Evolutionary conservation across 2,888 invertebrate genomes (phyloP).

Genomic region (Metopia argyrocephala): DNA sequence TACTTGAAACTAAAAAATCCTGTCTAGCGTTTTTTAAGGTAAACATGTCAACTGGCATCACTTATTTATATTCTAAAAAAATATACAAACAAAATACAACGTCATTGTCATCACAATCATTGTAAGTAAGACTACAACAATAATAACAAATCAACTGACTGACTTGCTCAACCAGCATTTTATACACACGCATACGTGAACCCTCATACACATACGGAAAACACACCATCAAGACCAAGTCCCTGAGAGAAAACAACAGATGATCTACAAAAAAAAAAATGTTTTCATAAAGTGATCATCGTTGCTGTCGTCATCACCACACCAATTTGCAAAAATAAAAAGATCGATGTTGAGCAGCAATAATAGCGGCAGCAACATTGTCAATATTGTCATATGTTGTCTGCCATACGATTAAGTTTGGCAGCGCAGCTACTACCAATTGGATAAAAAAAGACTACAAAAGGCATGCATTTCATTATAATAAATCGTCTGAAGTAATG

Average conservation of each 20-base stretch:
- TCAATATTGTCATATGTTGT: slow-evolving; percentile 51
- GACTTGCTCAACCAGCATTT: slow-evolving; percentile 28
- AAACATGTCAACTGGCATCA: slow-evolving; percentile 13
- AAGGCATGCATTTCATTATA: neutral
- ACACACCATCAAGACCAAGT: slow-evolving; percentile 19
- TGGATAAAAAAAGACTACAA: neutral
- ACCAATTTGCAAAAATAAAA: slow-evolving; percentile 31
- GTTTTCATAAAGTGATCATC: slow-evolving; percentile 51
- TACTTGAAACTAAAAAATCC: too few relatives aligned
- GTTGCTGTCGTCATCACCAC: slow-evolving; percentile 19
- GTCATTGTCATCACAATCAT: slow-evolving; percentile 25
- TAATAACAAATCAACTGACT: slow-evolving; percentile 37
- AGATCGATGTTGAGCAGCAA: slow-evolving; percentile 60
- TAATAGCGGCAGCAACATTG: slow-evolving; percentile 54
- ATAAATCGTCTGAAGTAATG: neutral
- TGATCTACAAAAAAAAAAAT: slow-evolving; percentile 24
- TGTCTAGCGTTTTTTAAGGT: too few relatives aligned
- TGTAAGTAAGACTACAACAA: slow-evolving; percentile 2
- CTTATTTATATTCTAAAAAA: slow-evolving; percentile 31
- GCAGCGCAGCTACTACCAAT: slow-evolving; percentile 21
- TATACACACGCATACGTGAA: neutral
- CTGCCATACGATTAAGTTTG: too few relatives aligned
- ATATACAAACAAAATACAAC: slow-evolving; percentile 54
- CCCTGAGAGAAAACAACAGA: slow-evolving; percentile 24
- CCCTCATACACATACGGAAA: neutral